Base-by-base conservation (phyloP, 2,888 invertebrate genomes). In the Lepidochrysops patricia region DNA sequence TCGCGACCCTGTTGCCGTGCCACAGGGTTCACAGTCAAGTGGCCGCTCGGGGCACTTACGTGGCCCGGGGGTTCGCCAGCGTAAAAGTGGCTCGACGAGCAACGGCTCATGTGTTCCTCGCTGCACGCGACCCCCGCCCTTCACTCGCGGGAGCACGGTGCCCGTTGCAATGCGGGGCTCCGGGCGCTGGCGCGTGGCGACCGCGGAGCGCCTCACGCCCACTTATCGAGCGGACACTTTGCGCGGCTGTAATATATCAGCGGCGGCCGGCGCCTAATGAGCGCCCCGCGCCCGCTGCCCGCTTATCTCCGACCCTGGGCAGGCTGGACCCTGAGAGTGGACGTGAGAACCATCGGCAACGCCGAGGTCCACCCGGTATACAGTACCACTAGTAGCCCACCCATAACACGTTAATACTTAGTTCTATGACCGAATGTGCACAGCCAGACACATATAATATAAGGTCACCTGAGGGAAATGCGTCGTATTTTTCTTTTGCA, bases 211-310 rank as follows among this genome's bases (percentile, higher is more conserved):
- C 73, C 78, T 69, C 77, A 72, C 85, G 85, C 84, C 85, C 83
- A 84, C 84, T 83, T 84, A 83, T 83, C 85, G 77, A 75, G 70
- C 74, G 75, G 75, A 78, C 82, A 81, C 80, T 82, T 82, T 79
- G 76, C 73, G 73, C 75, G 73, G 74, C 75, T 76, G 78, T 79
- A 77, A 81, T 84, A 83, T 83, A 82, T 82, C 79, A 80, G 76
- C 43, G 70, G 60, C 54, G 60, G 58, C 52, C 62, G 62, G 64
- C 67, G 64, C 57, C 67, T 67, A 64, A 64, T 64, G 62, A 64
- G 60, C 50, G 49, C 50, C 25, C 32, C 13, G 34, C 32, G 49
- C 15, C 57, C 48, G 27, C 29, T 6, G 19, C 32, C 49, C 49
- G 58, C 49, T 58, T 58, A 58, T 58, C 58, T 49, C 26, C 6